A percentile compares a stretch with the other conserved stretches of the same genome.
These are phyloP conservation scores for Catonia carolina DNA, from an alignment of 2,888 invertebrate species.

Conservation along the genomic window DNA sequence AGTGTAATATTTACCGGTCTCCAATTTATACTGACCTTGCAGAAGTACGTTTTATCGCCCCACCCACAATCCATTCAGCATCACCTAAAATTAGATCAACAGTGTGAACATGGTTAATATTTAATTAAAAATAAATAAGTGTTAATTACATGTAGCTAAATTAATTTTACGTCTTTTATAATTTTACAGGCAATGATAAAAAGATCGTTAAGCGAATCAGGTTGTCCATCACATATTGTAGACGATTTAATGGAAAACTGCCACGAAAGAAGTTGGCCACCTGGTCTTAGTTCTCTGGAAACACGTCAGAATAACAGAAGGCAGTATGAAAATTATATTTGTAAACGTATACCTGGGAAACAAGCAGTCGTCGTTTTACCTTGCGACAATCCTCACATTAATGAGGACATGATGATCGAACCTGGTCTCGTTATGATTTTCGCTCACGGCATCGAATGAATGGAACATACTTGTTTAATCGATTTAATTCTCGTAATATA, in stretches of 20 bases:
- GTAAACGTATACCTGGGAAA: constrained; percentile 90
- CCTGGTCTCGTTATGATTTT: constrained; percentile 98
- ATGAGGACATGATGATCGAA: constrained; percentile 92
- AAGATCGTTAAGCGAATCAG: constrained; percentile 84
- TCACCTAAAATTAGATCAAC: too few species aligned
- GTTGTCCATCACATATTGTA: constrained; percentile 88
- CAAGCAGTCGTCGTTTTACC: constrained; percentile 92
- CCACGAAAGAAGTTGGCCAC: constrained; percentile 93
- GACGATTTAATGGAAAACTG: constrained; percentile 96
- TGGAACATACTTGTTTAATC: too few species aligned
- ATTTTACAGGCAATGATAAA: constrained; percentile 78
- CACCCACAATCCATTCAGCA: too few species aligned
- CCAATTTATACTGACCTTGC: too few species aligned
- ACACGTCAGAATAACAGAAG: constrained; percentile 89
- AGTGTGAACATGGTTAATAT: too few species aligned
- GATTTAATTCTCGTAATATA: too few species aligned
- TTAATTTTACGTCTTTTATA: constrained; percentile 11
- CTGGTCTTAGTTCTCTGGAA: constrained; percentile 84
- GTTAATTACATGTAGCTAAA: too few species aligned
- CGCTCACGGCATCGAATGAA: constrained; percentile 82
- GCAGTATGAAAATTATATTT: constrained; percentile 89
- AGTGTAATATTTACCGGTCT: too few species aligned
- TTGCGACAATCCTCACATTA: constrained; percentile 92
- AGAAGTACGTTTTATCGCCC: too few species aligned
- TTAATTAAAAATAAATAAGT: too few species aligned